phyloP scores from a whole-genome alignment of 2,113 vertebrate species.

The Megaceryle torquata region DNA sequence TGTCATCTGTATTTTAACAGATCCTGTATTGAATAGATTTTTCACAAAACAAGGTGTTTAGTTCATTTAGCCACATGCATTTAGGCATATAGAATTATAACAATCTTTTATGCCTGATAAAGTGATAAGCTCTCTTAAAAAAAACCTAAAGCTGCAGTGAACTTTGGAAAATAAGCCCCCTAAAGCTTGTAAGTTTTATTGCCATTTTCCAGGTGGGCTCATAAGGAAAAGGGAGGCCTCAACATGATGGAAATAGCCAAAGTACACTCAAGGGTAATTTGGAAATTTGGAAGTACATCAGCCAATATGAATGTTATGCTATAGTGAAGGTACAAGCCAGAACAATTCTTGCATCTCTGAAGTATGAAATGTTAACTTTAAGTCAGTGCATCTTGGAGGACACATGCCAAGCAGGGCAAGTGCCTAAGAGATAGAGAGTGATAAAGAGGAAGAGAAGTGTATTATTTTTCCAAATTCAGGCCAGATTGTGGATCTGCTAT shows the following conservation, averaged over 20 bases:
- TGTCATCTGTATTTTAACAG: not conserved
- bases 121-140: conserved; percentile 48
- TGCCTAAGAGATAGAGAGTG: not conserved
- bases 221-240: conserved; percentile 16
- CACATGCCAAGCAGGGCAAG: not conserved
- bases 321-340: not conserved
- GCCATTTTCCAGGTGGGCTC: conserved; percentile 44
- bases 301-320: not conserved
- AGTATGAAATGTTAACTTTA: not conserved
- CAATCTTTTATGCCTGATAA: conserved; percentile 17
- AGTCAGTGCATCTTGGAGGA: not conserved
- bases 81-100: not conserved
- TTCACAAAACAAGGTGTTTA: not conserved
- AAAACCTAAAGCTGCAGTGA: not conserved
- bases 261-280: not conserved
- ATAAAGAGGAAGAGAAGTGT: not conserved
- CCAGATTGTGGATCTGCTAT: not conserved
- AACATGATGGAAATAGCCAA: conserved; percentile 21
- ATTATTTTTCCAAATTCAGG: not conserved
- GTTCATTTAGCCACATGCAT: not conserved
- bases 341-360: not conserved
- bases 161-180: conserved; percentile 34
- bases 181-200: conserved; percentile 49
- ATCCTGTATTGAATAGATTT: not conserved
- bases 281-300: conserved; percentile 5